Evolutionary conservation across 2,888 invertebrate species (phyloP).

Genomic region (Volucella inflata): DNA sequence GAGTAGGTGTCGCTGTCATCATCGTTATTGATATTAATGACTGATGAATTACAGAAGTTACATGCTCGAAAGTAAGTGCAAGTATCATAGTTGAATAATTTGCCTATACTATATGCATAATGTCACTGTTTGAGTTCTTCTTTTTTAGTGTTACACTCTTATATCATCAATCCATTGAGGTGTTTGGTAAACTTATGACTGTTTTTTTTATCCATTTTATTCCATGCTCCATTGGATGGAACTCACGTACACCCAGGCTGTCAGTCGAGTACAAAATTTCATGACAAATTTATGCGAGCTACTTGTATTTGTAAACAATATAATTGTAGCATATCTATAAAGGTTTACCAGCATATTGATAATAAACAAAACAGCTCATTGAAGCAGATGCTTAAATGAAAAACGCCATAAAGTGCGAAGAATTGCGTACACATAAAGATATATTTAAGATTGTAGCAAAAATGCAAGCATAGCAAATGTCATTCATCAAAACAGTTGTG

Average conservation of each 20-base stretch:
- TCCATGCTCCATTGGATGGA: not conserved
- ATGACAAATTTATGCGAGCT: constrained; percentile 35
- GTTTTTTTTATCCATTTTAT: not conserved
- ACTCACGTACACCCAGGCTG: constrained; percentile 38
- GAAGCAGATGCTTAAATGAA: constrained; percentile 40
- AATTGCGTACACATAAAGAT: constrained; percentile 30
- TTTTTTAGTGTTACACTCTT: constrained; percentile 52
- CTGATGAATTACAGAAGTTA: constrained; percentile 43
- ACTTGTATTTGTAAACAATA: constrained; percentile 21
- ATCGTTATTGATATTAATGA: constrained; percentile 37
- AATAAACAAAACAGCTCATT: constrained; percentile 32
- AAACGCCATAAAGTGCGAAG: constrained; percentile 58
- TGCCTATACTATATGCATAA: not conserved
- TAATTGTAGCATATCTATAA: constrained; percentile 42
- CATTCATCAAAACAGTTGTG: not conserved
- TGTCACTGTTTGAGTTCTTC: constrained; percentile 40
- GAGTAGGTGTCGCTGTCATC: not conserved
- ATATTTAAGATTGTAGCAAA: no score
- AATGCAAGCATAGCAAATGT: no score
- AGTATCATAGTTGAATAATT: not conserved
- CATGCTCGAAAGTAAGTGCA: not conserved
- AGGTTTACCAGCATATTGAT: constrained; percentile 29
- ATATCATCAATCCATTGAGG: constrained; percentile 50
- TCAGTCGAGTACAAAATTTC: constrained; percentile 3
- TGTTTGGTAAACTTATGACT: not conserved